Percentiles rank a stretch among this genome's conserved stretches.
These are phyloP conservation scores for Neotoma lepida DNA, from an alignment of 2,113 vertebrate species.

Conservation along the genomic window DNA sequence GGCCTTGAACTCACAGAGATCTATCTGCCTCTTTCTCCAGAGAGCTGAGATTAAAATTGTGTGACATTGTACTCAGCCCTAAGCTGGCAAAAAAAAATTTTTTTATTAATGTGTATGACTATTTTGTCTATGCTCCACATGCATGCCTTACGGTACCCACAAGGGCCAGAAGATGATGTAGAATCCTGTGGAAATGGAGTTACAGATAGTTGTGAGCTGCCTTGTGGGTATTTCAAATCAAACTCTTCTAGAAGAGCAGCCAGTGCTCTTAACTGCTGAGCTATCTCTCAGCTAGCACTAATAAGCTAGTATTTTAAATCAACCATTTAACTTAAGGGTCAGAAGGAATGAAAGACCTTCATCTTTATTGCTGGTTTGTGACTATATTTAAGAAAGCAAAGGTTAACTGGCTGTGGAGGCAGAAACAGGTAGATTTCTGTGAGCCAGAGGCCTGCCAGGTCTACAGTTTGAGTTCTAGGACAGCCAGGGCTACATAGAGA, in stretches of 20 bases:
- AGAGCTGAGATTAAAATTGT: background rate
- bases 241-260: background rate
- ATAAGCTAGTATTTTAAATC: background rate
- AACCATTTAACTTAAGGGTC: background rate
- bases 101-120: background rate
- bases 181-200: background rate
- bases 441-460: background rate
- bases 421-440: background rate
- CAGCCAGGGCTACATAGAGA: background rate
- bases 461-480: background rate
- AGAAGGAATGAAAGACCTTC: background rate
- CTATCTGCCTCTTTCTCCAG: background rate
- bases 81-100: background rate
- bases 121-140: background rate
- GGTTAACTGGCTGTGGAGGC: background rate
- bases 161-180: background rate
- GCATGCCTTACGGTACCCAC: background rate
- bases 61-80: background rate
- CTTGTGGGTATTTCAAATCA: background rate
- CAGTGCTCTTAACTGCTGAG: background rate
- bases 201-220: background rate
- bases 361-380: background rate
- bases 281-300: background rate
- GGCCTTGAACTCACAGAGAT: background rate
- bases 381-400: constrained; percentile 18